Evolutionary conservation across 2,797 vertebrate species (phyloP).

Genomic region (Avahi laniger): DNA sequence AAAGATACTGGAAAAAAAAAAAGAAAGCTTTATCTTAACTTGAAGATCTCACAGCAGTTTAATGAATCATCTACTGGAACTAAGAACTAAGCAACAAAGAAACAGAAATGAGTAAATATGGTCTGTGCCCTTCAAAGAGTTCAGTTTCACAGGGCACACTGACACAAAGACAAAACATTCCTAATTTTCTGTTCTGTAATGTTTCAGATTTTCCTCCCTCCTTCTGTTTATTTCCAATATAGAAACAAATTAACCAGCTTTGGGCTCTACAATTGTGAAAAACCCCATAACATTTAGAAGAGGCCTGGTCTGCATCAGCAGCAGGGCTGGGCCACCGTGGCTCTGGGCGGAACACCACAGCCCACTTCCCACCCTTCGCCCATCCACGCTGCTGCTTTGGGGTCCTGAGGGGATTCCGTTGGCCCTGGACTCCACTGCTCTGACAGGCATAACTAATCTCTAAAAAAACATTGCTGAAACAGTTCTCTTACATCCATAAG

Average conservation of each 20-base stretch:
- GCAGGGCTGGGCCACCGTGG: not conserved
- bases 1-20: not conserved
- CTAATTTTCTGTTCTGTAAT: not conserved
- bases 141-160: accelerated
- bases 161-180: not conserved
- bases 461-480: not conserved
- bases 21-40: not conserved
- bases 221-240: not conserved
- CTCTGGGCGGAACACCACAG: not conserved
- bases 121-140: not conserved
- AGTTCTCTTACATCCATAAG: not conserved
- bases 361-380: not conserved
- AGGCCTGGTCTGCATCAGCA: accelerated
- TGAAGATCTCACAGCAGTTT: not conserved
- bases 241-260: not conserved
- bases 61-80: not conserved
- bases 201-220: not conserved
- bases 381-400: accelerated
- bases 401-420: not conserved
- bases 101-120: not conserved
- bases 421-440: not conserved
- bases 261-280: not conserved
- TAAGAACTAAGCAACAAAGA: not conserved
- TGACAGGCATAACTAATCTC: not conserved
- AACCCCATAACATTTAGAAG: no score